These are phyloP conservation scores for Acleris cristana DNA, from an alignment of 2,888 invertebrate genomes.

Conservation along the genomic window DNA sequence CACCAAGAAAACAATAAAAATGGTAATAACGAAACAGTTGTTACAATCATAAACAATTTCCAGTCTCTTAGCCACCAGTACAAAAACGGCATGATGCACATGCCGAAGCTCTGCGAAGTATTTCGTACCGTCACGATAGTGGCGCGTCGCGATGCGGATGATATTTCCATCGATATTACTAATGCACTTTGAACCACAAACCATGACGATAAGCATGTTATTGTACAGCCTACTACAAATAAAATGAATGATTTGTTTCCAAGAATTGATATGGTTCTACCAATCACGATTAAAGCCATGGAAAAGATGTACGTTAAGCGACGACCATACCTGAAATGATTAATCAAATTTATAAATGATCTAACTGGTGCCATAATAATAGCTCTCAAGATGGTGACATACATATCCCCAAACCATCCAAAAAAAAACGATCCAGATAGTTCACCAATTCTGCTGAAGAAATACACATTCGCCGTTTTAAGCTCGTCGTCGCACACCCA, in stretches of 20 bases:
- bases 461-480: slow-evolving; percentile 58
- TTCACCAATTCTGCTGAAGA: slow-evolving; percentile 60
- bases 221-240: slow-evolving; percentile 57
- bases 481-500: slow-evolving; percentile 67
- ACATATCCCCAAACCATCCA: slow-evolving; percentile 69
- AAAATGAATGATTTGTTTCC: slow-evolving; percentile 53
- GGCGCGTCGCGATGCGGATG: slow-evolving; percentile 56
- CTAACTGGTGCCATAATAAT: background rate
- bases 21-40: slow-evolving; percentile 53
- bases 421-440: slow-evolving; percentile 60
- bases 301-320: slow-evolving; percentile 59
- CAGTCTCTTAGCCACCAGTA: slow-evolving; percentile 66
- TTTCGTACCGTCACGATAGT: slow-evolving; percentile 53
- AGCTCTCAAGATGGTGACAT: slow-evolving; percentile 41
- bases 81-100: slow-evolving; percentile 58
- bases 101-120: slow-evolving; percentile 53
- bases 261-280: slow-evolving; percentile 57
- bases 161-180: slow-evolving; percentile 65
- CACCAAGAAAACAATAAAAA: slow-evolving; percentile 64
- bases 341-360: slow-evolving; percentile 1
- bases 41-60: slow-evolving; percentile 59
- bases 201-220: slow-evolving; percentile 62
- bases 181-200: slow-evolving; percentile 57
- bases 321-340: slow-evolving; percentile 62
- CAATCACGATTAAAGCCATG: slow-evolving; percentile 54